Base-by-base conservation (phyloP, 2,888 invertebrate genomes). In the Tachina grossa region DNA sequence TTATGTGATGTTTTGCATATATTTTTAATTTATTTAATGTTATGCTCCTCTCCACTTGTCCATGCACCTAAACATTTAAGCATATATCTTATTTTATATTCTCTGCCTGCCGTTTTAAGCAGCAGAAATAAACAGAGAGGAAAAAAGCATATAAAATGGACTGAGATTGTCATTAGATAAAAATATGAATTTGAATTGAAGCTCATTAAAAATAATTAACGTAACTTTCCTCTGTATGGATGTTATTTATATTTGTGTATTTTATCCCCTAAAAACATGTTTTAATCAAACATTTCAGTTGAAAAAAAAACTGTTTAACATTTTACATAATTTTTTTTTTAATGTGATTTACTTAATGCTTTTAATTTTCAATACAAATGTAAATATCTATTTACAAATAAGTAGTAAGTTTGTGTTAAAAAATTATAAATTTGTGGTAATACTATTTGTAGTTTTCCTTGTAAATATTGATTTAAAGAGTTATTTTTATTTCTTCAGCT, bases 151-250 rank as follows among this genome's bases (percentile, higher is more conserved):
- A 31, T 2, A 31, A 61, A 75, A 47, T 51, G 61, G 51, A 75
- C 74, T 63, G 68, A 45, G 41, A 83, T 69, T 16, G 53, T 53
- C 51, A 71, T 71, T 43, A 63, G 55, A 55, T 65, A 11, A n/a
- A 63, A 79, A 69, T 75, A 59, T 66, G 59, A 49, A 43, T 59
- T 71, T 71, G 31, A 79, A 79, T 79, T 79, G 65, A 53, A 59
- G 68, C 83, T 87, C 84, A 87, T 86, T 86, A 86, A 81, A 84
- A 85, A 77, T 81, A 63, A 82, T 85, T 86, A 71, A 71, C 82
- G 78, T 77, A 84, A 69, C 59, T 57, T 59, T 2, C 41, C n/a
- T 6, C 31, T 31, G 6, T 6, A 31, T 6, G 0, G 6, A 31
- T 31, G 6, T 6, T 6, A 31, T 31, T 5, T 31, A 31, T 31